Evolutionary conservation across 1,140 invertebrate species (phyloP), one percentile per base, ranked within the genome.

Genomic region (Drosophila prosaltans): DNA sequence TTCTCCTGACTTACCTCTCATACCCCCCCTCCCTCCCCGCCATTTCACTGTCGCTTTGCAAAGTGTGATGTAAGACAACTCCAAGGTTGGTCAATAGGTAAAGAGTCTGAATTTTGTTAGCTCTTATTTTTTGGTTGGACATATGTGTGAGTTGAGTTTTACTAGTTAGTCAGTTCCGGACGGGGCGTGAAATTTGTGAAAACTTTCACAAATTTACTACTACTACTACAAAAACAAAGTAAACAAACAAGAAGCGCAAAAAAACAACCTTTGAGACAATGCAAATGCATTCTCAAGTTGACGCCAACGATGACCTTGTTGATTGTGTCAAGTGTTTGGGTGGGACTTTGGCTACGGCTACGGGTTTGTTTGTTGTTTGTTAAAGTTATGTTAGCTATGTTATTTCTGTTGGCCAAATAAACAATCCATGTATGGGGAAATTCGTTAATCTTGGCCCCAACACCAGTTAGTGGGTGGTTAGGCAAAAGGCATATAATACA

Each of bases 241-340:
- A 10, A 51, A 21, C 7, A 43, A 40, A 4, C 48, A 60, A 30
- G 26, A 57, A 16, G 45, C 21, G 45, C 21, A 51, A 51, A 36
- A 51, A 51, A 16, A 16, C 16, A 16, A 16, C 16, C 8, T 51
- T 10, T 45, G 8, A 88, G 73, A 88, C 83, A 88, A 83, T 80
- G 83, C 65, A 30, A 48, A 61, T 80, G 80, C 83, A 89, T 88
- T 88, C 84, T 89, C 67, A 39, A 41, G 57, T 59, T 59, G 57
- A 39, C 21, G 16, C 40, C 26, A 4, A 48, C 30, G 36, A 40
- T 68, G 82, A 86, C 84, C 83, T 83, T 86, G 76, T 70, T 80
- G 43, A 57, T 48, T 51, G 45, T 51, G 45, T 48, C 16, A 48
- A 48, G 16, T 21, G 45, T 51, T 21, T 51, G 45, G 21, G 21